Evolutionary conservation across 2,888 invertebrate genomes (phyloP), one percentile per base, ranked within the genome.

Genomic region (Pristionchus arcanus): DNA sequence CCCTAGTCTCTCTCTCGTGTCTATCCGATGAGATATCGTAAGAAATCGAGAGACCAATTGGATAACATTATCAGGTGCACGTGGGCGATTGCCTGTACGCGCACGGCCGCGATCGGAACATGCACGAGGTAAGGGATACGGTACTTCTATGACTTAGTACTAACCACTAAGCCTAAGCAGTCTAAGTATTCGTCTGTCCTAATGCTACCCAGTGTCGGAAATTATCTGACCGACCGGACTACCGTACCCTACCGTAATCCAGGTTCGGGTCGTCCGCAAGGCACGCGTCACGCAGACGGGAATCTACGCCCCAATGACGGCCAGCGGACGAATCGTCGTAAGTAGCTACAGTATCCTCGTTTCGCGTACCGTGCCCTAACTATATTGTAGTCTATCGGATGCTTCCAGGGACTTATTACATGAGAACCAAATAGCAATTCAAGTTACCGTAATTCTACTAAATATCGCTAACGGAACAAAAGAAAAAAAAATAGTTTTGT

Each of bases 271-370:
- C 49, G 71, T 87, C 19, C 89, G 91, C 11, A 90, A 93, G 16
- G 90, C 89, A 15, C 84, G 25, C 21, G 91, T 94, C 19, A 87
- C 31, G 15, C 92, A 93, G 87, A 91, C 49, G 25, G 94, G 94
- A 77, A 94, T 94, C 53, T 94, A 93, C 89, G 92, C 94, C 0
- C 94, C 94, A 1, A 93, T 94, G 92, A 93, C 94, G 1, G 89
- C 91, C 21, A 91, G 89, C 34, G 94, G 94, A 68, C 86, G 85
- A 74, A 90, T 94, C 25, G 86, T 95, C 7, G 94, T 94, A 16
- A 87, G 68, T 68, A n/a, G n/a, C n/a, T n/a, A 7, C 42, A 42
- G 42, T 42, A 42, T 42, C 42, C 42, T 42, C 42, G 9, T 42
- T 49, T 49, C 42, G 13, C 42, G 13, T 49, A 49, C 42, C 42